These are phyloP conservation scores for Achlya flavicornis DNA, from an alignment of 2,888 invertebrate genomes.

Conservation along the genomic window DNA sequence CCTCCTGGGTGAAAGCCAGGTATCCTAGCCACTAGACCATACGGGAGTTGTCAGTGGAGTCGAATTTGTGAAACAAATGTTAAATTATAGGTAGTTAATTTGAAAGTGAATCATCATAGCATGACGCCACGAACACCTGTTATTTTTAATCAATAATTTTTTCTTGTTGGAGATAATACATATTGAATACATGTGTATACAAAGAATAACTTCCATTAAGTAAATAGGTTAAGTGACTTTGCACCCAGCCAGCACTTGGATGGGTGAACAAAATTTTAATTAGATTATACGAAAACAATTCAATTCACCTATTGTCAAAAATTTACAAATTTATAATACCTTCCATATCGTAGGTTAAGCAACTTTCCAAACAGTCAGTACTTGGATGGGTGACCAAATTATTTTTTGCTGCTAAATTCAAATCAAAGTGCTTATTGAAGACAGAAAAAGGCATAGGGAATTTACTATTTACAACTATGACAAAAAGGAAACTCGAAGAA, in stretches of 20 bases:
- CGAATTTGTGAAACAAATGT: neutral
- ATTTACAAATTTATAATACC: too few species aligned
- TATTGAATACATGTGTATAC: neutral
- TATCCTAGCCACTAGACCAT: constrained; percentile 89
- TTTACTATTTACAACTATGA: neutral
- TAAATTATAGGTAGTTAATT: neutral
- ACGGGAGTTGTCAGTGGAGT: constrained; percentile 64
- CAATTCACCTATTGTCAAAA: too few species aligned
- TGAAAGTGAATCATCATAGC: neutral
- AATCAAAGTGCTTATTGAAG: too few species aligned
- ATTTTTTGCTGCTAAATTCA: too few species aligned
- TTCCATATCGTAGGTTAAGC: neutral
- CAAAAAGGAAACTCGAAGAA: too few species aligned
- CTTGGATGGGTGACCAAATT: neutral
- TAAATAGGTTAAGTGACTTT: neutral
- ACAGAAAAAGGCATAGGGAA: neutral
- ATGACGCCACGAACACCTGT: neutral
- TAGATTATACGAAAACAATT: too few species aligned
- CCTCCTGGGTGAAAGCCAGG: constrained; percentile 90
- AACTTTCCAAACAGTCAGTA: neutral
- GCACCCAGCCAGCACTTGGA: neutral
- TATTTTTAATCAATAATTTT: neutral
- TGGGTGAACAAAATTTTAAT: neutral
- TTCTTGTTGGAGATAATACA: neutral
- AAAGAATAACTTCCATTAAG: neutral